Evolutionary conservation across 2,888 invertebrate genomes (phyloP).

Genomic region (Baccha elongata): DNA sequence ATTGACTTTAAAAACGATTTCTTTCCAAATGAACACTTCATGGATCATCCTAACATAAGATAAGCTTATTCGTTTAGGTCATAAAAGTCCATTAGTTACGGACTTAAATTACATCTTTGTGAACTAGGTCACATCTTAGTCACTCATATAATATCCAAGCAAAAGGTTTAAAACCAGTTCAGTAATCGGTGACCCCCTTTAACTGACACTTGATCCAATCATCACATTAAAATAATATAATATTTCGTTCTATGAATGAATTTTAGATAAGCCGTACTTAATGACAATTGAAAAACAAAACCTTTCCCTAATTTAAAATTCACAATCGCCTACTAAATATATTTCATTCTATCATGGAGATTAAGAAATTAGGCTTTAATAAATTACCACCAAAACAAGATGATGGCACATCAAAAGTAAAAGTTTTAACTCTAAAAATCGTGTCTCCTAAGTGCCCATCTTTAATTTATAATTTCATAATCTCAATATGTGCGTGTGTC

Average conservation of each 20-base stretch:
- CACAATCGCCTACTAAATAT: constrained; percentile 40
- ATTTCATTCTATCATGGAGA: constrained; percentile 42
- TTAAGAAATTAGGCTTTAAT: constrained; percentile 54
- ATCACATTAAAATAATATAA: background rate
- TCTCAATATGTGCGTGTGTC: constrained; percentile 56
- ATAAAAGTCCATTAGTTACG: constrained; percentile 27
- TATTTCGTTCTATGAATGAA: constrained; percentile 1
- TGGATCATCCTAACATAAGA: constrained; percentile 4
- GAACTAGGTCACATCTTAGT: constrained; percentile 32
- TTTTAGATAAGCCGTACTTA: constrained; percentile 4
- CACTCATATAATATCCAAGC: constrained; percentile 5
- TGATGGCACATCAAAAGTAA: constrained; percentile 59
- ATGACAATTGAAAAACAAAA: background rate
- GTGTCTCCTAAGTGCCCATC: constrained; percentile 66
- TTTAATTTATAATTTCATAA: constrained; percentile 71
- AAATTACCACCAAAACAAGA: constrained; percentile 47
- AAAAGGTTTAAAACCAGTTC: constrained; percentile 13
- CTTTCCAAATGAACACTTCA: constrained; percentile 8
- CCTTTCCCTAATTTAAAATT: constrained; percentile 10
- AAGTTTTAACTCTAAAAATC: constrained; percentile 36
- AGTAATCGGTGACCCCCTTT: background rate
- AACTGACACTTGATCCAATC: background rate
- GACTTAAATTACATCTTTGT: background rate
- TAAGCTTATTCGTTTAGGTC: constrained; percentile 12
- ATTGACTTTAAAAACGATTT: background rate